Evolutionary conservation across 2,888 invertebrate genomes (phyloP).

Genomic region (Cantharis lateralis): DNA sequence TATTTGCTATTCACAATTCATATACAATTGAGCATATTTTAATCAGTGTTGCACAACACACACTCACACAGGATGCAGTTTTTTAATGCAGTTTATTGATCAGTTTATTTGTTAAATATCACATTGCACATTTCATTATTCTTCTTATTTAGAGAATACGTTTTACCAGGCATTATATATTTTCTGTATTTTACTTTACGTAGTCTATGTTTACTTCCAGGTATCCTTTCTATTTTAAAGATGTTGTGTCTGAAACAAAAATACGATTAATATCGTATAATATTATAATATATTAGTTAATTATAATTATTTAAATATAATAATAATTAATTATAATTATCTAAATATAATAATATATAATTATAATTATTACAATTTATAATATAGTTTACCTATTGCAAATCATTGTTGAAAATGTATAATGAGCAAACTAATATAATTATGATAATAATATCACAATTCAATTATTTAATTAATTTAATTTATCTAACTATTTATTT

Average conservation of each 20-base stretch:
- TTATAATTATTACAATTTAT: too few relatives aligned
- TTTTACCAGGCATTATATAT: conserved; percentile 66
- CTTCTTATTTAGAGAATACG: conserved; percentile 75
- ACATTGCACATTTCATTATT: conserved; percentile 78
- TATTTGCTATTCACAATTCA: background rate
- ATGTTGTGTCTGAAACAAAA: conserved; percentile 61
- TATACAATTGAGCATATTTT: conserved; percentile 14
- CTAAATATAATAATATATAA: too few relatives aligned
- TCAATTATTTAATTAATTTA: too few relatives aligned
- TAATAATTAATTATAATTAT: too few relatives aligned
- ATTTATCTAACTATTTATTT: too few relatives aligned
- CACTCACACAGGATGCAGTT: background rate
- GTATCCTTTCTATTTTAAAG: conserved; percentile 68
- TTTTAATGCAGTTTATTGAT: background rate
- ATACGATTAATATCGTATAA: background rate
- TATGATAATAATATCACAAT: too few relatives aligned
- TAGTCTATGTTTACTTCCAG: conserved; percentile 65
- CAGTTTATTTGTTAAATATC: conserved; percentile 39
- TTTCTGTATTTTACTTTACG: conserved; percentile 62
- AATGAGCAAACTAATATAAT: too few relatives aligned
- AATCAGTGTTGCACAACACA: background rate
- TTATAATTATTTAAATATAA: too few relatives aligned
- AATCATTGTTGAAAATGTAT: too few relatives aligned
- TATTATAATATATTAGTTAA: too few relatives aligned
- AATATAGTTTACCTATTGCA: too few relatives aligned